phyloP scores from a whole-genome alignment of 2,888 invertebrate species.

The Catocala fraxini region DNA sequence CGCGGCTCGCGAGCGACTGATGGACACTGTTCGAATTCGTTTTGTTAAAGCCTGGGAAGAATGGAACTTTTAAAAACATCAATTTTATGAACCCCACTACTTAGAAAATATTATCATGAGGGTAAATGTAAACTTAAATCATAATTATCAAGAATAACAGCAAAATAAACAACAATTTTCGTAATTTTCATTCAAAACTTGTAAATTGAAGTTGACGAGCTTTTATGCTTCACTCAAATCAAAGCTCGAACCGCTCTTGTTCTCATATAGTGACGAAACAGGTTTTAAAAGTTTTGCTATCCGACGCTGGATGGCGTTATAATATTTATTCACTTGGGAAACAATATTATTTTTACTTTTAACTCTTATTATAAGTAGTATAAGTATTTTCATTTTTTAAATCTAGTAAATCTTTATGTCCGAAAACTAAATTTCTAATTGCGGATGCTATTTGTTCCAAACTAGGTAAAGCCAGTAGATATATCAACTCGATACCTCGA shows the following conservation, averaged over 20 bases:
- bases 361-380: too few relatives aligned
- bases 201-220: slow-evolving; percentile 19
- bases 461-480: too few relatives aligned
- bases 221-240: slow-evolving; percentile 38
- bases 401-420: too few relatives aligned
- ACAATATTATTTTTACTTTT: too few relatives aligned
- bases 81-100: slow-evolving; percentile 3
- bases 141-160: neutral
- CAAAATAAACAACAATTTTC: neutral
- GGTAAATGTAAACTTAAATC: neutral
- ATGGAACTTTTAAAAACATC: slow-evolving; percentile 38
- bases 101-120: neutral
- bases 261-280: slow-evolving; percentile 15
- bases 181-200: slow-evolving; percentile 36
- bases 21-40: slow-evolving; percentile 21
- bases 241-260: neutral
- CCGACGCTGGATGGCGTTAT: slow-evolving; percentile 56
- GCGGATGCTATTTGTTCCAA: too few relatives aligned
- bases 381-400: too few relatives aligned
- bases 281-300: slow-evolving; percentile 50
- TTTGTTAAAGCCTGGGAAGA: slow-evolving; percentile 18
- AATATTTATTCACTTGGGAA: neutral
- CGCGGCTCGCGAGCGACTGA: slow-evolving; percentile 54
- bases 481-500: too few relatives aligned
- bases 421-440: too few relatives aligned